A percentile compares a stretch with the other conserved stretches of the same genome.
phyloP scores from a whole-genome alignment of 1,140 invertebrate genomes.

The Adoxophyes honmai region DNA sequence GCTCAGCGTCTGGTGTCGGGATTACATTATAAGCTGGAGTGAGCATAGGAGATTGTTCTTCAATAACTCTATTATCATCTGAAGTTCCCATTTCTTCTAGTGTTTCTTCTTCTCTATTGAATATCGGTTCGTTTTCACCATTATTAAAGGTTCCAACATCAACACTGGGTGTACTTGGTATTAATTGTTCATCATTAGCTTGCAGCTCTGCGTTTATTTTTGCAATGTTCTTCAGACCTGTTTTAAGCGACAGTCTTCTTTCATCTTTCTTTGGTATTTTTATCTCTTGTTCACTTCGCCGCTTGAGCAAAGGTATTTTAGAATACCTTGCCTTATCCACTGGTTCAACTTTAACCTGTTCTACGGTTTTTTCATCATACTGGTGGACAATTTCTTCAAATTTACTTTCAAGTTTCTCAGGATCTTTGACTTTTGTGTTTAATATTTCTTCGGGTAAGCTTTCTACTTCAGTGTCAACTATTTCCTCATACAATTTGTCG shows the following conservation, averaged over 20 bases:
- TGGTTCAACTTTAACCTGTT: constrained; percentile 27
- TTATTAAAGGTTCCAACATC: background rate
- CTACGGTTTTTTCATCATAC: constrained; percentile 43
- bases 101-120: background rate
- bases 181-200: background rate
- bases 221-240: background rate
- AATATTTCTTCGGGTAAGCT: constrained; percentile 14
- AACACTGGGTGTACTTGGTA: background rate
- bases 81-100: background rate
- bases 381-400: constrained; percentile 66
- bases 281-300: constrained; percentile 17
- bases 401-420: constrained; percentile 42
- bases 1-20: background rate
- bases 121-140: background rate
- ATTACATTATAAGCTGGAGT: background rate
- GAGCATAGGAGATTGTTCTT: background rate
- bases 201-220: background rate
- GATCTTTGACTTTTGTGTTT: constrained; percentile 37
- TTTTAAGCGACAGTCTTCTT: constrained; percentile 13
- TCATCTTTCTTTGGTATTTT: background rate
- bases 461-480: constrained; percentile 27
- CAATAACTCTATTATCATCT: background rate
- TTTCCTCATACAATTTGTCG: constrained; percentile 60
- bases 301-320: constrained; percentile 53
- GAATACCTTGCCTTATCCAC: constrained; percentile 35